phyloP scores from a whole-genome alignment of 2,797 vertebrate genomes.

The Schizothorax lantsangensis region DNA sequence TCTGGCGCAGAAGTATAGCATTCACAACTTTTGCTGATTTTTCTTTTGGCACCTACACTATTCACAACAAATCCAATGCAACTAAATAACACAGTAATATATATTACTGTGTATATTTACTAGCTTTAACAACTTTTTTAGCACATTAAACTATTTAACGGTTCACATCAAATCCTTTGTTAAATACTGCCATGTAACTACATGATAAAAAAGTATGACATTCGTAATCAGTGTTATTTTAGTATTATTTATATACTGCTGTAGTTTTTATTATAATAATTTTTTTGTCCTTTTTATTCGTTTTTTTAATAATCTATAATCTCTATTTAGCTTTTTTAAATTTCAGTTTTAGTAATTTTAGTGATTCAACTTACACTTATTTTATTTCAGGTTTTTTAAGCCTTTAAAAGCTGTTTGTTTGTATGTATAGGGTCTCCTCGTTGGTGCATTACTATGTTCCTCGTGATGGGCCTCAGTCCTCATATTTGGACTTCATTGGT shows the following conservation, averaged over 20 bases:
- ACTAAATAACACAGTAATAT: neutral
- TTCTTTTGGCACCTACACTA: neutral
- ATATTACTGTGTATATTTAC: neutral
- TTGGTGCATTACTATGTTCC: constrained; percentile 83
- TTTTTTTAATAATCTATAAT: neutral
- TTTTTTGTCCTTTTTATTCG: too few species aligned
- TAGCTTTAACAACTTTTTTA: neutral
- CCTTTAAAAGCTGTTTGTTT: constrained; percentile 19
- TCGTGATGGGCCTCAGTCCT: constrained; percentile 78
- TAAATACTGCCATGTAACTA: neutral
- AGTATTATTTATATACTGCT: neutral
- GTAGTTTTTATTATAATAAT: too few species aligned
- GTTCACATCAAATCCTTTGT: neutral
- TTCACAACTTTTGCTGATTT: neutral
- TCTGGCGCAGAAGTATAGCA: neutral
- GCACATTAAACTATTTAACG: neutral
- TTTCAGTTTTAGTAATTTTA: neutral
- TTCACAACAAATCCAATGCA: neutral
- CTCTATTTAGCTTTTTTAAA: neutral
- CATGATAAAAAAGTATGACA: neutral
- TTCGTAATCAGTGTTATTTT: neutral
- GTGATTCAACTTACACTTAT: neutral
- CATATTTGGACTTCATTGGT: constrained; percentile 81
- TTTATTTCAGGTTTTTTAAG: neutral
- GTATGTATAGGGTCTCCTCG: constrained; percentile 77